These are phyloP conservation scores for Philaenus spumarius DNA, from an alignment of 1,140 invertebrate species.

Conservation along the genomic window DNA sequence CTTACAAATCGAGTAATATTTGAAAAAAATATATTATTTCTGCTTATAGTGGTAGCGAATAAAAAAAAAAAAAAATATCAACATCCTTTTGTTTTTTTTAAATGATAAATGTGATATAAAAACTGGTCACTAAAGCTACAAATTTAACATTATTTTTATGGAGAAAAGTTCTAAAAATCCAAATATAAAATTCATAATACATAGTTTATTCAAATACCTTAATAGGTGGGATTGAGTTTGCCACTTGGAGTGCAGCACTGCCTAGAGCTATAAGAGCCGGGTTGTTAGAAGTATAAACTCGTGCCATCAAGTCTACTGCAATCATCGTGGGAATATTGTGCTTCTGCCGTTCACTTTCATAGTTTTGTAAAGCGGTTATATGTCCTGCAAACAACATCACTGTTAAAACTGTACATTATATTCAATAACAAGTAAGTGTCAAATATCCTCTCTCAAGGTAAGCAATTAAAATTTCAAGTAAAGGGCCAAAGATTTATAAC, in stretches of 20 bases:
- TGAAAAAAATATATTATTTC: too few relatives aligned
- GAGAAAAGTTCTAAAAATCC: not conserved
- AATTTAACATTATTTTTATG: not conserved
- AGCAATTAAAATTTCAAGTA: too few relatives aligned
- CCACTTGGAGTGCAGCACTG: conserved; percentile 78
- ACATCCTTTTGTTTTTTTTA: too few relatives aligned
- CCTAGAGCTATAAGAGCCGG: conserved; percentile 57
- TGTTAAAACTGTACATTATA: too few relatives aligned
- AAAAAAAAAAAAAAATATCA: too few relatives aligned
- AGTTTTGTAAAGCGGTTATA: conserved; percentile 62
- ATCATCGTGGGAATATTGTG: conserved; percentile 85
- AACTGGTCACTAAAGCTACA: not conserved
- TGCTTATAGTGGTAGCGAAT: too few relatives aligned
- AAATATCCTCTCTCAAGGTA: too few relatives aligned
- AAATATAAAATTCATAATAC: too few relatives aligned
- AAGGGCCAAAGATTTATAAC: too few relatives aligned
- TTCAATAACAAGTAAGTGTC: too few relatives aligned
- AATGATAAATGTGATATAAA: too few relatives aligned
- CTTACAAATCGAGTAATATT: too few relatives aligned
- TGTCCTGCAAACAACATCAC: conserved; percentile 49
- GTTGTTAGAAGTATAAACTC: conserved; percentile 54
- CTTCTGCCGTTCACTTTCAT: conserved; percentile 77
- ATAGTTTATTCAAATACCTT: conserved; percentile 53
- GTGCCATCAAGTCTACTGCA: conserved; percentile 79
- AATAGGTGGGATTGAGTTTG: conserved; percentile 67